Base-by-base conservation (phyloP, 2,888 invertebrate genomes). In the Aleiodes testaceus region DNA sequence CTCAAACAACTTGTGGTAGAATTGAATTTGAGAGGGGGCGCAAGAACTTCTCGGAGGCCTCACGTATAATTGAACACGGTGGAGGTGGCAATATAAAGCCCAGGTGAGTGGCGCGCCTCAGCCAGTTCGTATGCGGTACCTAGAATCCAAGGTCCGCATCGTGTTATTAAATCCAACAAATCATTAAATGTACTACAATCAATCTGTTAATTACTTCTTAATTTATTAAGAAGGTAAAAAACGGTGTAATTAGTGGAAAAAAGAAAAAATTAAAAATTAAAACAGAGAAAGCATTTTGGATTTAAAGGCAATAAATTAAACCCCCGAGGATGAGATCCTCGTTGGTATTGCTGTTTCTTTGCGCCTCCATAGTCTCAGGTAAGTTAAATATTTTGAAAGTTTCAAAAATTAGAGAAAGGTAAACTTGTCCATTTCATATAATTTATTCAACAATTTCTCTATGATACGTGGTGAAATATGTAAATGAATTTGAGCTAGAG, bases 71-170 rank as follows among this genome's bases (percentile, higher is more conserved):
- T 61, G 65, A 42, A 67, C n/a, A n/a, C 66, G 72, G 82, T 86
- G 84, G 86, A 82, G 86, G 86, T 85, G 86, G 86, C 81, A 86
- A 86, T 86, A 86, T 86, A 86, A 86, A 79, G 81, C 82, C 82
- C 74, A 74, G 78, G 76, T 76, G 79, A 81, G 80, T 82, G 81
- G 80, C 84, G 80, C 78, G 82, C 81, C 81, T 79, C 82, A 79
- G 84, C 84, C 86, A 87, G 86, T 87, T 81, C 81, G 82, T 84
- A 85, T 85, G 83, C 85, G 85, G 82, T 84, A 82, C 81, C 82
- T 83, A 82, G 80, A 79, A 81, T 82, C 79, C 79, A 81, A 84
- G 83, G 81, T 82, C 84, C 84, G 82, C 78, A 65, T 74, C 78
- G 75, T 73, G 73, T 66, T 42, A 64, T 66, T 16, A 5, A 22